These are phyloP conservation scores for Branchipolynoe longqiensis DNA, from an alignment of 2,888 invertebrate species.

Conservation along the genomic window DNA sequence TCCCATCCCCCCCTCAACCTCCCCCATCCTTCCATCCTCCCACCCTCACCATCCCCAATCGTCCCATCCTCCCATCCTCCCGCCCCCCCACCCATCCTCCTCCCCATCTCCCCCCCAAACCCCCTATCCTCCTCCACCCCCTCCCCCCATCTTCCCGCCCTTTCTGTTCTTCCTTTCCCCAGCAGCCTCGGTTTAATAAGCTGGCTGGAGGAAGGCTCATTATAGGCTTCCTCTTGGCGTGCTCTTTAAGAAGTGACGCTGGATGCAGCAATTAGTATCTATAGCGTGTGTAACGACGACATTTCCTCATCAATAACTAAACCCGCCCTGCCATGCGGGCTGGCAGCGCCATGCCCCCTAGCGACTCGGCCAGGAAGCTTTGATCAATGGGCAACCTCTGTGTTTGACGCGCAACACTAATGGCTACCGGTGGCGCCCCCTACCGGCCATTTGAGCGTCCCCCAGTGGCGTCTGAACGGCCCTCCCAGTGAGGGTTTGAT, in stretches of 20 bases:
- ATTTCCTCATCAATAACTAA: conserved; percentile 32
- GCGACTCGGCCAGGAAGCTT: neutral
- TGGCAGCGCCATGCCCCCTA: neutral
- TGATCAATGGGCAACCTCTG: conserved; percentile 16
- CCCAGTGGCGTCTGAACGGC: too few species aligned
- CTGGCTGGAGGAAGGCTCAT: neutral
- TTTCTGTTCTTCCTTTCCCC: too few species aligned
- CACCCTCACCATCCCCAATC: too few species aligned
- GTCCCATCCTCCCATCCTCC: too few species aligned
- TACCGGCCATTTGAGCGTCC: neutral
- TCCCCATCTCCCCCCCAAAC: too few species aligned
- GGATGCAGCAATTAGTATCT: conserved; percentile 24
- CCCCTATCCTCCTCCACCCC: too few species aligned
- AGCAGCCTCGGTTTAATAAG: too few species aligned
- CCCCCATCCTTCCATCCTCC: too few species aligned
- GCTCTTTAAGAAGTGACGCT: conserved; percentile 16
- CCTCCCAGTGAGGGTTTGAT: neutral
- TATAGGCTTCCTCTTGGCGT: conserved; percentile 3
- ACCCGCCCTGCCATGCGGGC: neutral
- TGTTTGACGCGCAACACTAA: conserved; percentile 6
- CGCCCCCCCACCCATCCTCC: too few species aligned
- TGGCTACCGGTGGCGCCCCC: neutral
- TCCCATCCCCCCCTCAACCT: too few species aligned
- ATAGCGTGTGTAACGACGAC: conserved; percentile 37
- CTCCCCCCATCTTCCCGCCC: too few species aligned